Base-by-base conservation (phyloP, 35 echinoderm and acorn worm genomes). In the Ptychodera flava region DNA sequence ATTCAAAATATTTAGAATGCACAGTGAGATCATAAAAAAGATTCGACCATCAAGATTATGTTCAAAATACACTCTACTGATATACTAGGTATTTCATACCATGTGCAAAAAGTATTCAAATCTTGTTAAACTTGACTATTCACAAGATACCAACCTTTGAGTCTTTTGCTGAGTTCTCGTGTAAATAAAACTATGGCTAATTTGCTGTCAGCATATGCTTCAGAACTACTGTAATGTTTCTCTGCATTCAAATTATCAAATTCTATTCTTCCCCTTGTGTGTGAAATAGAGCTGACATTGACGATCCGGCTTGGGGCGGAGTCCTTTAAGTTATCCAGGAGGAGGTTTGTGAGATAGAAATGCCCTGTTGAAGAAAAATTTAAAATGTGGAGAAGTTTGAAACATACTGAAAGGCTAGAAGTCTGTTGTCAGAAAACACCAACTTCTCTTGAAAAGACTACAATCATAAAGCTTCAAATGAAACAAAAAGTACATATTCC, bases 151-250 rank as follows among this genome's bases (percentile, higher is more conserved):
- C 53, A 33, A 97, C 95, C 95, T 89, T 97, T 32, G 31, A 97
- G 82, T 33, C 84, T 83, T 78, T 93, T 93, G 36, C 86, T 93
- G 27, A 97, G 80, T 76, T 93, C 91, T 85, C 87, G 86, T 80
- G 89, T 97, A 75, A 97, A 97, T 31, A 97, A 90, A 16, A 97
- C 81, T 85, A 88, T 94, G 77, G 95, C 92, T 36, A 97, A 81
- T 85, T 97, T 97, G 85, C 95, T 97, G 76, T 94, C 88, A 1
- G 92, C 36, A 78, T 94, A 94, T 1, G 95, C 95, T 81, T 89
- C 87, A 0, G 87, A 82, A 81, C 84, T 92, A 31, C 90, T 86
- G 76, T 97, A 97, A 27, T 91, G 45, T 80, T 91, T 79, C 34
- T 92, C 90, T 38, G 89, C 90, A 80, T 97, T 92, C 33, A 97